Evolutionary conservation across 2,797 vertebrate genomes (phyloP).

Genomic region (Muscicapa striata): DNA sequence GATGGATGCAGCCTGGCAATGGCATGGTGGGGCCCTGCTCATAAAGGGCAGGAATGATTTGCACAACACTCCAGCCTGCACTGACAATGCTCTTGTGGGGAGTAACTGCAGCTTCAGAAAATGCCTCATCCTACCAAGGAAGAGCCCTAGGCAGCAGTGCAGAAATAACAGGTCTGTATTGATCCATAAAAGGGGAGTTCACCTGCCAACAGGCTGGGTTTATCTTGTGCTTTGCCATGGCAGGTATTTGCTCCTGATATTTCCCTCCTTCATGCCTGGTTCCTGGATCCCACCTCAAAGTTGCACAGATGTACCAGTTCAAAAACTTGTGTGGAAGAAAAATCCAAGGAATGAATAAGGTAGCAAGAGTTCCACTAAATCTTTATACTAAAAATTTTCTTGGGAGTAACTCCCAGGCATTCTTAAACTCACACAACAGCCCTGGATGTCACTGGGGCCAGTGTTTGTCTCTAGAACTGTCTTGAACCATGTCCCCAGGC

Average conservation of each 20-base stretch:
- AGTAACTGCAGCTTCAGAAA: not conserved
- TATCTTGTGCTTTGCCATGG: not conserved
- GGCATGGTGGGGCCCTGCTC: not conserved
- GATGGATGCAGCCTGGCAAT: not conserved
- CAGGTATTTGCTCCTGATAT: not conserved
- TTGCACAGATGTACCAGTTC: not conserved
- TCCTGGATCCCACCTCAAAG: not conserved
- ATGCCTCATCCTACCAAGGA: not conserved
- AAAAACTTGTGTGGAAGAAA: not conserved
- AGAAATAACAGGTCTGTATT: not conserved
- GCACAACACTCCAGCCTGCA: not conserved
- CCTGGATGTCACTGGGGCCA: not conserved
- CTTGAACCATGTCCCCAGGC: not conserved
- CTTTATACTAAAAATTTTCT: not conserved
- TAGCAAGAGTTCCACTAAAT: not conserved
- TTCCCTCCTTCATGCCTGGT: fast-evolving
- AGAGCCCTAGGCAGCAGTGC: not conserved
- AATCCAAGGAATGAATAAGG: not conserved
- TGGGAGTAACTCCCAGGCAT: not conserved
- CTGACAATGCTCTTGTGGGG: not conserved
- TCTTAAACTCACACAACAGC: not conserved
- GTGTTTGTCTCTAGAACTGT: not conserved
- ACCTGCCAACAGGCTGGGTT: not conserved
- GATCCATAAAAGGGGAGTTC: not conserved
- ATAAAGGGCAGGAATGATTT: not conserved